Evolutionary conservation across 1,140 invertebrate genomes (phyloP).

Genomic region (Trichonephila inaurata): DNA sequence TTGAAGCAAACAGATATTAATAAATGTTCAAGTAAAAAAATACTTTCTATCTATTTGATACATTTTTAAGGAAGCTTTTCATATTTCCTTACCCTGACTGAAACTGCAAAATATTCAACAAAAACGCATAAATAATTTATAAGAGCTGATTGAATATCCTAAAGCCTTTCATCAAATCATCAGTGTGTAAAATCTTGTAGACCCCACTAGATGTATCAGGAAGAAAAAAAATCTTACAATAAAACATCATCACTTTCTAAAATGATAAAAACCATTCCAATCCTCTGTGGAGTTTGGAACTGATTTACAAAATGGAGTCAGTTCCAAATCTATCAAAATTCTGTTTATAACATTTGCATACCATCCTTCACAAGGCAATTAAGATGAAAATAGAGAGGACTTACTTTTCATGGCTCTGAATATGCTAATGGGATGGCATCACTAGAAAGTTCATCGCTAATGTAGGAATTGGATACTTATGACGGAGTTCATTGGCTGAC

Average conservation of each 20-base stretch:
- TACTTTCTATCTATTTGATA: too few species aligned
- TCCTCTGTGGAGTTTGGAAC: not conserved
- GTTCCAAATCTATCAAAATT: not conserved
- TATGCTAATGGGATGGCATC: slow-evolving; percentile 18
- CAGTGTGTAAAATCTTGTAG: not conserved
- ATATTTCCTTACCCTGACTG: too few species aligned
- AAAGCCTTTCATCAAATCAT: not conserved
- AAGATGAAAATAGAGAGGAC: slow-evolving; percentile 1
- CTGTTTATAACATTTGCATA: slow-evolving; percentile 19
- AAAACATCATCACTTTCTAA: not conserved
- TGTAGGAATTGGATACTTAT: too few species aligned
- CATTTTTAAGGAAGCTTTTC: too few species aligned
- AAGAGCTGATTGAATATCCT: not conserved
- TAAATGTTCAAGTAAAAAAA: too few species aligned
- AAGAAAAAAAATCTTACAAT: not conserved
- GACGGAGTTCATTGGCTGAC: not conserved
- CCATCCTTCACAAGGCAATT: slow-evolving; percentile 29
- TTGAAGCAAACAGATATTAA: too few species aligned
- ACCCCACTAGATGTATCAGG: not conserved
- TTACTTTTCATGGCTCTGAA: not conserved
- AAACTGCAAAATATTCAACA: too few species aligned
- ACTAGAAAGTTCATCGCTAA: too few species aligned
- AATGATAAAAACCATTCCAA: not conserved
- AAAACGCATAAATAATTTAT: too few species aligned
- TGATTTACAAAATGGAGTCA: not conserved